Base-by-base conservation (phyloP, 1,140 invertebrate species). In the Philopotamus ludificatus region DNA sequence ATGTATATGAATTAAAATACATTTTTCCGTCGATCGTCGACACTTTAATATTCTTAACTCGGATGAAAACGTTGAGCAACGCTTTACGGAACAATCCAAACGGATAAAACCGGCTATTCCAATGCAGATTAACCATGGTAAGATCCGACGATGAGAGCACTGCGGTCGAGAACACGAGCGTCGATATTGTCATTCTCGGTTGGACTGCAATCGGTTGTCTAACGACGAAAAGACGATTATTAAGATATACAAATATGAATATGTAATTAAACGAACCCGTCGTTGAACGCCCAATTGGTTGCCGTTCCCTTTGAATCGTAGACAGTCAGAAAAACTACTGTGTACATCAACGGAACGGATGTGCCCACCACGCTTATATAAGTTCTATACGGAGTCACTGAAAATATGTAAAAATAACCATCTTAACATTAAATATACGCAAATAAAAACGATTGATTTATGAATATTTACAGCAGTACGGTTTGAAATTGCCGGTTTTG, bases 91-190 rank as follows among this genome's bases (percentile, higher is more conserved):
- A n/a, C 15, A 66, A 16, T 2, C 49, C 50, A 25, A 66, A 66
- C 0, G 65, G 58, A 55, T 66, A 61, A 12, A 66, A 61, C 44
- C 51, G 4, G 42, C 57, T 66, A 45, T 66, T 66, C 65, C 65
- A 66, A 28, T 66, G 57, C 4, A 66, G 16, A 25, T 60, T 61
- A 21, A 47, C 58, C 49, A 55, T 61, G 22, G 23, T 51, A 12
- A 66, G 34, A 4, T 66, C 65, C 1, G 10, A 15, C 8, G 65
- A 66, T 3, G 49, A 28, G 10, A 66, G 28, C 12, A 55, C 50
- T 9, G 58, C 21, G 0, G 57, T 15, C n/a, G 65, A 66, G 44
- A 66, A 66, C 10, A 66, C 41, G 12, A 61, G 41, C 1, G 45
- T 49, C 12, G 22, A 44, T 26, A 66, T 10, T 9, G 49, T 12